These are phyloP conservation scores for Argyrosomus regius DNA, from an alignment of 2,797 vertebrate genomes.

Conservation along the genomic window DNA sequence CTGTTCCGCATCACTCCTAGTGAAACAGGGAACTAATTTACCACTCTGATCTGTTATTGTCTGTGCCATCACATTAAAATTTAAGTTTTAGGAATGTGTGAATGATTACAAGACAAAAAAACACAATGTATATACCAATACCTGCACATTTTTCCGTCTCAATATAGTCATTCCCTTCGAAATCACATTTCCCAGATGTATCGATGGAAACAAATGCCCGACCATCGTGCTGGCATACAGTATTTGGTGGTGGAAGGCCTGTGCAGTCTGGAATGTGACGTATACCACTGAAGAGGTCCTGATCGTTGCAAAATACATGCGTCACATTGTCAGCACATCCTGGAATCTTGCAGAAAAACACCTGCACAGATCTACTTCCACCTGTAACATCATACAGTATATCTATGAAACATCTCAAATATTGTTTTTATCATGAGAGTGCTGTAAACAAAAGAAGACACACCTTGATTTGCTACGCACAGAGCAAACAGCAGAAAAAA, in stretches of 20 bases:
- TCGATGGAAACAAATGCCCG: not conserved
- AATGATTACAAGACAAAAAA: not conserved
- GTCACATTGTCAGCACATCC: constrained; percentile 23
- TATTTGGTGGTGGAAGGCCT: not conserved
- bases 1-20: no score
- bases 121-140: constrained; percentile 2
- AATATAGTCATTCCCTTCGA: not conserved
- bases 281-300: fast-evolving
- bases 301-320: fast-evolving
- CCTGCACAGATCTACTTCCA: fast-evolving
- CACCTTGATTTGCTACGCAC: not conserved
- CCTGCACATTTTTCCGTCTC: not conserved
- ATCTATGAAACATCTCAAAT: not conserved
- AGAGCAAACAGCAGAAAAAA: not conserved
- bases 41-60: no score
- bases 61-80: no score
- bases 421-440: not conserved
- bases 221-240: constrained; percentile 24
- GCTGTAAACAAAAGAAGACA: not conserved
- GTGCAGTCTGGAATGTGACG: not conserved
- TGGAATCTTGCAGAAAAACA: constrained; percentile 10
- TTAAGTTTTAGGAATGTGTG: not conserved
- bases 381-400: constrained; percentile 28
- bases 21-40: not conserved
- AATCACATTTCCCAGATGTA: fast-evolving